Evolutionary conservation across 2,888 invertebrate genomes (phyloP), one percentile per base, ranked within the genome.

Genomic region (Aporophyla lueneburgensis): DNA sequence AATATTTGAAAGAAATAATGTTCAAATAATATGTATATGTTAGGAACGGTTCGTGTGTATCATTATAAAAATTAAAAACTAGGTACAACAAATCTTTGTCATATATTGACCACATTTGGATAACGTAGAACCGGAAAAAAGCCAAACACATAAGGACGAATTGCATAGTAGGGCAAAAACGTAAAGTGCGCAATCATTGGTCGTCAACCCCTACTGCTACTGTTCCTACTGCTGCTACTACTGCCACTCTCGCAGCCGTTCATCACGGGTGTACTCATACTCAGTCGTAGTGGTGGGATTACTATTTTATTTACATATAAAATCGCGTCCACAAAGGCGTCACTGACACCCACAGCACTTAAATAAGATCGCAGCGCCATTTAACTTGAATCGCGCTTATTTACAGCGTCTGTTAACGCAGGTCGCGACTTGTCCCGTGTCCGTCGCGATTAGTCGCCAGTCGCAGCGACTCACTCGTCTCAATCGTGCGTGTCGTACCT

Each of bases 311-410:
- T 71, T 9, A 61, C 58, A 54, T 61, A 49, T 43, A 54, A 67
- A 70, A 62, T 51, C 43, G n/a, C 58, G 10, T 51, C 59, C 27
- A 70, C 63, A 63, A 68, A 71, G 40, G 53, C 68, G 53, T 61
- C 40, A 14, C 58, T 49, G 66, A 68, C 70, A 72, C 43, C 77
- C 78, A 27, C 78, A 70, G 67, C 46, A 65, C 62, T 75, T 73
- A 76, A 82, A 83, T 77, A 71, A 71, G 65, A 62, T 74, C 74
- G 51, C 54, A 54, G 61, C 56, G 43, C 68, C 69, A 74, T 81
- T 81, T 76, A 58, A 65, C 40, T 69, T 63, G 65, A 56, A 67
- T 71, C 63, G 67, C 65, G 56, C 66, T 71, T 71, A 79, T 71
- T 76, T 72, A 79, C 63, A 61, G 43, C 61, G 53, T 59, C 66